These are phyloP conservation scores for Hepsetus odoe DNA, from an alignment of 2,113 vertebrate species.

Conservation along the genomic window DNA sequence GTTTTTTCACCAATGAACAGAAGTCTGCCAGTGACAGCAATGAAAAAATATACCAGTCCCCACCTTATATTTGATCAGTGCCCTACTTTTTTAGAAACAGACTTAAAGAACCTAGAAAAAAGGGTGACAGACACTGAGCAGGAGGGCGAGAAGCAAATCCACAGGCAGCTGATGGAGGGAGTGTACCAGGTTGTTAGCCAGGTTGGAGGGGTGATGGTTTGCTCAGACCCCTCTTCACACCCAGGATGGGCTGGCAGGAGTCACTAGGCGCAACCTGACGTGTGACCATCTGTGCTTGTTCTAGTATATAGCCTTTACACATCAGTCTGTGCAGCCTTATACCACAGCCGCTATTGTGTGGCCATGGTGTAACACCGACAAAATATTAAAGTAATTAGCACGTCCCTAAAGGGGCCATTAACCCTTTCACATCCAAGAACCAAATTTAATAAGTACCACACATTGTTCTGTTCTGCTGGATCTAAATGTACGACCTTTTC, in stretches of 20 bases:
- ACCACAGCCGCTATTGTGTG: constrained; percentile 26
- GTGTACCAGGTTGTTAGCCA: constrained; percentile 28
- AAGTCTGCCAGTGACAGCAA: not conserved
- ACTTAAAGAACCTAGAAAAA: not conserved
- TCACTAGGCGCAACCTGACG: constrained; percentile 40
- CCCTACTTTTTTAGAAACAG: not conserved
- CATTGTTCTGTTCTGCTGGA: too few species aligned
- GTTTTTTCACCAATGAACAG: not conserved
- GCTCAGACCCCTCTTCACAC: constrained; percentile 18
- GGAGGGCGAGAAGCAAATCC: not conserved
- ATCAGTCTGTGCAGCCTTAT: constrained; percentile 7
- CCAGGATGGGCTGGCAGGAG: constrained; percentile 42
- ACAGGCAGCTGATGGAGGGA: not conserved
- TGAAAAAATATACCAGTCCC: not conserved
- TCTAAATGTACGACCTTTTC: too few species aligned
- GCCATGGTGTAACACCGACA: not conserved
- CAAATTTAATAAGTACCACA: not conserved
- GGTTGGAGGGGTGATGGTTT: not conserved
- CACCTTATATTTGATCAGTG: not conserved
- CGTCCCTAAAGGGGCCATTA: not conserved
- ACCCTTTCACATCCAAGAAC: too few species aligned
- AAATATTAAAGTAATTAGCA: constrained; percentile 13
- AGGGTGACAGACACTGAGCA: not conserved
- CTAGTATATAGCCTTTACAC: constrained; percentile 1
- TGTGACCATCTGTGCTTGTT: constrained; percentile 50